phyloP scores from a whole-genome alignment of 1,140 invertebrate genomes.

The Caenorhabditis latens region DNA sequence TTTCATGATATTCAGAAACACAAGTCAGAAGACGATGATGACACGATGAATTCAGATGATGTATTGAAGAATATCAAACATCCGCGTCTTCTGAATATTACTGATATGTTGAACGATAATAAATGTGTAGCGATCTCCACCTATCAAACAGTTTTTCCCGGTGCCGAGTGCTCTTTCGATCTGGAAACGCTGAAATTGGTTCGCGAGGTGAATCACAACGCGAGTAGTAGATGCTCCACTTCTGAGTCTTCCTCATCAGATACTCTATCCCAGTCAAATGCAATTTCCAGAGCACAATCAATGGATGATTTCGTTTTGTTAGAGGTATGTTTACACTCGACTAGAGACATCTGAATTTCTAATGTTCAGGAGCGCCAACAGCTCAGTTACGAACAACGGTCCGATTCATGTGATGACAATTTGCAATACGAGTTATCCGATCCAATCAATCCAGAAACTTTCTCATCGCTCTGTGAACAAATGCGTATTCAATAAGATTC shows the following conservation, averaged over 20 bases:
- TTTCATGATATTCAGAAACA: slow-evolving; percentile 19
- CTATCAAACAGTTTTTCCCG: slow-evolving; percentile 59
- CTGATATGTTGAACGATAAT: slow-evolving; percentile 22
- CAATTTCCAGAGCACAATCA: slow-evolving; percentile 6
- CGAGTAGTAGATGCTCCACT: too few species aligned
- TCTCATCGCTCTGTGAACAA: not conserved
- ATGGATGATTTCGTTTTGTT: not conserved
- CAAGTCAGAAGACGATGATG: slow-evolving; percentile 41
- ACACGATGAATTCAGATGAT: slow-evolving; percentile 10
- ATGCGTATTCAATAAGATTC: not conserved
- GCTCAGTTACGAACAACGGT: not conserved
- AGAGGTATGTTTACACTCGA: not conserved
- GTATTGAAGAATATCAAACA: slow-evolving; percentile 27
- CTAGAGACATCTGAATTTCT: not conserved
- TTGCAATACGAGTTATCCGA: slow-evolving; percentile 26
- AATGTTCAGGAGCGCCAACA: not conserved
- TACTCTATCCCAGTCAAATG: not conserved
- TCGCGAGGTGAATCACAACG: not conserved
- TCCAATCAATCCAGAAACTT: not conserved
- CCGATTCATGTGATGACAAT: slow-evolving; percentile 23
- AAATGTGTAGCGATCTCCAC: slow-evolving; percentile 30
- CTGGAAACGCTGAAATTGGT: slow-evolving; percentile 43
- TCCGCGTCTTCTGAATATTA: slow-evolving; percentile 9
- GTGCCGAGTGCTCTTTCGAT: slow-evolving; percentile 61
- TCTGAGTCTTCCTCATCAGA: not conserved